Percentiles rank a stretch among this genome's conserved stretches.
These are phyloP conservation scores for Drosophila mayaguana DNA, from an alignment of 2,888 invertebrate genomes.

Conservation along the genomic window DNA sequence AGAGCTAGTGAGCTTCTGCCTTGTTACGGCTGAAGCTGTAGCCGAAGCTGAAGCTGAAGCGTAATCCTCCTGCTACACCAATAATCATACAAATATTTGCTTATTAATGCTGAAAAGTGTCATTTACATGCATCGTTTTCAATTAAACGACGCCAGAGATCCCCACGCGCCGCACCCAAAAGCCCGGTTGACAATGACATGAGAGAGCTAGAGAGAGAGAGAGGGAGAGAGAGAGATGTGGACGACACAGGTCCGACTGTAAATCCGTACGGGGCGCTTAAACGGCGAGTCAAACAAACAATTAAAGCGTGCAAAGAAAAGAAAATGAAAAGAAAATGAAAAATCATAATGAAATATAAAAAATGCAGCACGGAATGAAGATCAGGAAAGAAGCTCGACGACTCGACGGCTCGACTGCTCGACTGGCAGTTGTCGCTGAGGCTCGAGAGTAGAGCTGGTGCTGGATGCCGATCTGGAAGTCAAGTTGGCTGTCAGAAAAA, in stretches of 20 bases:
- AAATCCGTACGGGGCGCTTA: constrained; percentile 50
- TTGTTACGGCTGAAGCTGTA: constrained; percentile 48
- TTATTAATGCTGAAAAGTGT: constrained; percentile 82
- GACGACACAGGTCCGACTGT: neutral
- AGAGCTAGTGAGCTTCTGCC: constrained; percentile 40
- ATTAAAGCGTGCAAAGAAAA: constrained; percentile 70
- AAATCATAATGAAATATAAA: constrained; percentile 61
- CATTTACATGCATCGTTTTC: constrained; percentile 82
- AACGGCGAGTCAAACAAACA: constrained; percentile 79
- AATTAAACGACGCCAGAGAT: constrained; percentile 78
- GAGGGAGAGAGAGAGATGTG: neutral
- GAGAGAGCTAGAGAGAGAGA: no score
- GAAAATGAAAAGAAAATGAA: constrained; percentile 44
- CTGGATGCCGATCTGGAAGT: constrained; percentile 84
- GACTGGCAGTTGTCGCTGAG: constrained; percentile 47
- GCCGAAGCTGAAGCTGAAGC: constrained; percentile 44
- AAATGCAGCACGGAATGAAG: constrained; percentile 44
- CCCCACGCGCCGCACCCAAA: constrained; percentile 72
- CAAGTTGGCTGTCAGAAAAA: constrained; percentile 84
- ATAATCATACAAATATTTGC: constrained; percentile 81
- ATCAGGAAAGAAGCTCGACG: constrained; percentile 24
- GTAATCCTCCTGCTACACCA: constrained; percentile 72
- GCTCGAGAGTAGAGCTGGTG: constrained; percentile 16
- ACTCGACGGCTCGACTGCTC: constrained; percentile 38
- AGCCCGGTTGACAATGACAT: constrained; percentile 50